phyloP scores from a whole-genome alignment of 2,113 vertebrate genomes.

The Eptesicus fuscus region DNA sequence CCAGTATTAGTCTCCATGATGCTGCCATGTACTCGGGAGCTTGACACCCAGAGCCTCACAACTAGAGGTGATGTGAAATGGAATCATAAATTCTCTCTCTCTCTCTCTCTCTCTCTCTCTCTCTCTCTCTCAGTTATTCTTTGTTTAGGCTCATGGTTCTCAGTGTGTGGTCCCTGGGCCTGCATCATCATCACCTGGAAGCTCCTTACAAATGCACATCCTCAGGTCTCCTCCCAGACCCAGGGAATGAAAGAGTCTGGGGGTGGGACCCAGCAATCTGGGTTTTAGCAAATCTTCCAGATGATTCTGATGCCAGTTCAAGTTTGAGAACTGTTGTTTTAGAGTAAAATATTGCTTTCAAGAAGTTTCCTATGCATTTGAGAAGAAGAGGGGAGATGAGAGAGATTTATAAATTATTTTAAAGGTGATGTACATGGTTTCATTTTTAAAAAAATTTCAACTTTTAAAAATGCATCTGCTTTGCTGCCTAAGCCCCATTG shows the following conservation, averaged over 20 bases:
- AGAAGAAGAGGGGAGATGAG: not conserved
- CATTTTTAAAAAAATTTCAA: not conserved
- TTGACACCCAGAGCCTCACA: not conserved
- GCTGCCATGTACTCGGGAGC: not conserved
- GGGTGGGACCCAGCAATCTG: not conserved
- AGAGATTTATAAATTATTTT: not conserved
- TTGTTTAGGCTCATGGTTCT: not conserved
- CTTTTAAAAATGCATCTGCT: constrained; percentile 15
- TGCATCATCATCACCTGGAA: not conserved
- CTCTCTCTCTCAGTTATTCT: not conserved
- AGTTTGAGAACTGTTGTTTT: not conserved
- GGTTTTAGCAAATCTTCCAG: not conserved
- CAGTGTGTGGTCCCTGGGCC: not conserved
- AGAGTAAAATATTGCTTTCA: not conserved
- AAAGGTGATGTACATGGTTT: not conserved
- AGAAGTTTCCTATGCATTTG: not conserved
- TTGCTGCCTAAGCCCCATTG: not conserved
- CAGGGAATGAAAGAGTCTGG: not conserved
- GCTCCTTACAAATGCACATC: not conserved
- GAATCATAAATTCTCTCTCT: too few relatives aligned
- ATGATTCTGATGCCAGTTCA: not conserved
- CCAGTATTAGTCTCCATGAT: fast-evolving
- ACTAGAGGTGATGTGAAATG: not conserved
- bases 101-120: not conserved
- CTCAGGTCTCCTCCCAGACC: not conserved